Evolutionary conservation across 2,113 vertebrate species (phyloP), one percentile per base, ranked within the genome.

Genomic region (Bungarus multicinctus): DNA sequence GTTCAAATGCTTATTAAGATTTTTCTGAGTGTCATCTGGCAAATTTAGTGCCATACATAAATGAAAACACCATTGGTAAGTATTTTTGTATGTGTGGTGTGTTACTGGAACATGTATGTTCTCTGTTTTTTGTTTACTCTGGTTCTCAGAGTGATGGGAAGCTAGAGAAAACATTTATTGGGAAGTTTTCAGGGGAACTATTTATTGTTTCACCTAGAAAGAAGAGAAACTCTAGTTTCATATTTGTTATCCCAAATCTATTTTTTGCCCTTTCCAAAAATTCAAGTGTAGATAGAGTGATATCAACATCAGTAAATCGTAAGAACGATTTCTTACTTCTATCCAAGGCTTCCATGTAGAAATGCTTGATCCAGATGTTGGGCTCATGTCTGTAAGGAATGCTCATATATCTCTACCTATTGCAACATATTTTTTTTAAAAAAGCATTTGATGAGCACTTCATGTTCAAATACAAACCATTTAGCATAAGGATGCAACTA

Each of bases 1-100:
- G 90, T 97, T 97, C 93, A 95, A n/a, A 12, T 91, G 45, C 94
- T 95, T n/a, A 96, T 97, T 96, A 95, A 39, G 74, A 81, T 88
- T 89, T 96, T 96, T 96, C 95, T 96, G 95, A 97, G 50, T 95
- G 97, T 97, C 96, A 96, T 97, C 97, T 97, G 96, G 94, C 86
- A 96, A 97, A 96, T 97, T 86, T 96, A 96, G 90, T n/a, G 92
- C 90, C 60, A 95, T 97, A 93, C 91, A 97, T 97, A 97, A 97
- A 97, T 98, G 96, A 97, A 92, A 95, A 69, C 85, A 97, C 95
- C 97, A 97, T 30, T 47, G 85, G 23, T 87, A 87, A 45, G 22
- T 27, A 30, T 43, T 87, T 87, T 14, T 52, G 85, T 87, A 47
- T 87, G 25, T 6, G 0, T 87, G 47, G 14, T 30, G 22, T 25